Evolutionary conservation across 1,140 invertebrate species (phyloP), one percentile per base, ranked within the genome.

Genomic region (Geopemphigus sp.): DNA sequence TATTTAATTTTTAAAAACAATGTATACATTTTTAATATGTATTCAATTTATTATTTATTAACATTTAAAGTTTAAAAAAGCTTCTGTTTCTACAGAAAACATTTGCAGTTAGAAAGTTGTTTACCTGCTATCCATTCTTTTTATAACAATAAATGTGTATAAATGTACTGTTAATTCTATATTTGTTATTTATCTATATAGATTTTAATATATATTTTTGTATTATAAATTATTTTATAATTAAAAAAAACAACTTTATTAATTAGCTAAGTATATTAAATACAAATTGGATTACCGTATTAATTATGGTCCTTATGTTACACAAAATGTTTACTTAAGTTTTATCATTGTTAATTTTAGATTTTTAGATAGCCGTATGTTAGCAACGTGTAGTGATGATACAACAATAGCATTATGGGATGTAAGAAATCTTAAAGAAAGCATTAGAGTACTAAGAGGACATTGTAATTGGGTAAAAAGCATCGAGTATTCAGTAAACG

Each of bases 391-490:
- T 85, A 96, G 94, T 6, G 95, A 98, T 85, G 96, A 98, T 84
- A 94, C 90, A 22, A 96, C 94, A 22, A 93, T 97, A 64, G 94
- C 93, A 24, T 84, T 97, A 63, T 97, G 95, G 95, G 95, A 98
- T 87, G 90, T 93, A 54, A 87, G 96, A 72, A 94, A 94, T 86
- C 86, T 97, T 57, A 93, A 92, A 83, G 88, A 89, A 64, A 90
- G 90, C 83, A 90, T 95, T 64, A 88, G 91, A 76, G 91, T 91
- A 3, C 87, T 97, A 0, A 88, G 91, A 80, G 95, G 95, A 14
- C 95, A 98, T 86, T 92, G 93, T 0, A 96, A 96, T 86, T 97
- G 95, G 95, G 96, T 97, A 11, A 97, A 98, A 86, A 97, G 96
- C 85, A 96, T 98, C 81, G 95, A 98, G 84, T 97, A 95, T 85